These are phyloP conservation scores for Gymnocheta viridis DNA, from an alignment of 2,888 invertebrate genomes.

Conservation along the genomic window DNA sequence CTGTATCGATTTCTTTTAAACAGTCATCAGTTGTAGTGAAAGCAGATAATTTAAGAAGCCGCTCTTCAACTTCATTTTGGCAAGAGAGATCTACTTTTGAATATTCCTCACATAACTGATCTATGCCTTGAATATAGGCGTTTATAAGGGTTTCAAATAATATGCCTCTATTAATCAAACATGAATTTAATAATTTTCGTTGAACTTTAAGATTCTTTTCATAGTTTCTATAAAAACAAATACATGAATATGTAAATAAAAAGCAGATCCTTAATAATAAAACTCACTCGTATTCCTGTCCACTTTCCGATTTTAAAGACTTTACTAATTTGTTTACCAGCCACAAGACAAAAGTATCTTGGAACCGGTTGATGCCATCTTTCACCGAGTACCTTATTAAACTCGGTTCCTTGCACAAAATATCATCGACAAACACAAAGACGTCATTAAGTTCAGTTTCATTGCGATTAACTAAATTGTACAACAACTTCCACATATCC, in stretches of 20 bases:
- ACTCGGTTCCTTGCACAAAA: conserved; percentile 78
- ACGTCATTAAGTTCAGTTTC: conserved; percentile 73
- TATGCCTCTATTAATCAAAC: conserved; percentile 77
- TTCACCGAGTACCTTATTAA: conserved; percentile 74
- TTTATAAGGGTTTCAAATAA: conserved; percentile 74
- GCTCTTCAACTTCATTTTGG: conserved; percentile 38
- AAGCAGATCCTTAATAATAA: no score
- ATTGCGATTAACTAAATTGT: conserved; percentile 77
- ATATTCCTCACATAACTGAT: conserved; percentile 71
- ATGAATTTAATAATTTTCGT: conserved; percentile 77
- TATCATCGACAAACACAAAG: conserved; percentile 76
- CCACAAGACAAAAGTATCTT: conserved; percentile 77
- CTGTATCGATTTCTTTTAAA: conserved; percentile 74
- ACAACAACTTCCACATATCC: conserved; percentile 80
- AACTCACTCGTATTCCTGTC: conserved; percentile 65
- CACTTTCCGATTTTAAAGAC: conserved; percentile 68
- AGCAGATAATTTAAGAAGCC: conserved; percentile 49
- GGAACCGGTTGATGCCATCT: conserved; percentile 74
- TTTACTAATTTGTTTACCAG: conserved; percentile 76
- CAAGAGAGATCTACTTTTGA: conserved; percentile 62
- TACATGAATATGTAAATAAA: background rate
- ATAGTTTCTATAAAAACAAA: conserved; percentile 72
- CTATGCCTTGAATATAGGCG: conserved; percentile 75
- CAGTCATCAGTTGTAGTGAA: conserved; percentile 72
- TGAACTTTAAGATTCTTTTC: conserved; percentile 77